Evolutionary conservation across 2,113 vertebrate genomes (phyloP).

Genomic region (Deroptyus accipitrinus): DNA sequence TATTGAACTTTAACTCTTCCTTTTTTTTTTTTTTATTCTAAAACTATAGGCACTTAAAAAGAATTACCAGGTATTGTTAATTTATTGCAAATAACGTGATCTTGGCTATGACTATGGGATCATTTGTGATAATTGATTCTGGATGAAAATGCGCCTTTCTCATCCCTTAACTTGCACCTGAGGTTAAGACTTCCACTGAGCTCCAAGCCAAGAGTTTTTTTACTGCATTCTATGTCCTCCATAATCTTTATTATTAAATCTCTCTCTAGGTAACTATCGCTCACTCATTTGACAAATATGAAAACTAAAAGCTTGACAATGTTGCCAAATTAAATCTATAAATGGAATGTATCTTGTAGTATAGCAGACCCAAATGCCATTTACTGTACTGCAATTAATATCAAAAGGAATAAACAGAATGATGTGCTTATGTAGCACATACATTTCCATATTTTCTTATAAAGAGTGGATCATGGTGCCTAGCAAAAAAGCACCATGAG

Average conservation of each 20-base stretch:
- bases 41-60: not conserved
- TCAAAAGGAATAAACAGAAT: not conserved
- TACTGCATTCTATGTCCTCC: not conserved
- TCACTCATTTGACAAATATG: not conserved
- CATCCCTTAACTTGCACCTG: constrained; percentile 23
- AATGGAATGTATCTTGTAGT: not conserved
- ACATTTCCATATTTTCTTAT: not conserved
- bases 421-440: not conserved
- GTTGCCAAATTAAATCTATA: not conserved
- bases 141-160: constrained; percentile 41
- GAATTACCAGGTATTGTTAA: constrained; percentile 15
- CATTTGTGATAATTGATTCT: constrained; percentile 62
- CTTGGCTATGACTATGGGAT: constrained; percentile 32
- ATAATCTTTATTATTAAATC: constrained; percentile 9
- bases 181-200: constrained; percentile 23
- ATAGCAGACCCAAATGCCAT: not conserved
- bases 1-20: not conserved
- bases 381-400: not conserved
- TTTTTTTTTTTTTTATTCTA: not conserved
- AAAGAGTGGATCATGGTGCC: not conserved
- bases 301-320: not conserved
- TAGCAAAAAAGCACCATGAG: not conserved
- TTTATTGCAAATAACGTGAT: constrained; percentile 51
- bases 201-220: constrained; percentile 13
- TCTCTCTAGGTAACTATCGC: not conserved